These are phyloP conservation scores for Tamandua tetradactyla DNA, from an alignment of 2,797 vertebrate species.

Conservation along the genomic window DNA sequence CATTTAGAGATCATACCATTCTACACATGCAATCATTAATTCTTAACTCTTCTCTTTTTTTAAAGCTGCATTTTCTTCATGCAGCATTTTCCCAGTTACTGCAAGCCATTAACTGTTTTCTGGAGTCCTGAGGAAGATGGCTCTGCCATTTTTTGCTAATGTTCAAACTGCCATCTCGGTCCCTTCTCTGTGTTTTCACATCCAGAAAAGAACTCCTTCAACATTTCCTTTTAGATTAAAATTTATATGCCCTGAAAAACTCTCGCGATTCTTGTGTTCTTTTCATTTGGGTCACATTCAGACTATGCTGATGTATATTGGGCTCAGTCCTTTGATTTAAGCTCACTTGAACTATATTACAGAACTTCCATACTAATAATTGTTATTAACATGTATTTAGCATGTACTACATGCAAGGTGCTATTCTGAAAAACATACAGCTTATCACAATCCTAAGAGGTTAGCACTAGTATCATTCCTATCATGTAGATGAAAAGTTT, in stretches of 20 bases:
- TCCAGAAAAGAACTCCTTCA: not conserved
- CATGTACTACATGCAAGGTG: not conserved
- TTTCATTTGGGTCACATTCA: not conserved
- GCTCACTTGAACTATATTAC: not conserved
- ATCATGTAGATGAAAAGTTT: not conserved
- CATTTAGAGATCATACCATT: no score
- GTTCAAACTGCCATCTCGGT: no score
- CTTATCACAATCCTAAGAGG: not conserved
- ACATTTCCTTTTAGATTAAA: conserved; percentile 47
- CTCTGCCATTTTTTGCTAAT: no score
- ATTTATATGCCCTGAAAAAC: not conserved
- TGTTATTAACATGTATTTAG: not conserved
- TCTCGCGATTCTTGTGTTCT: not conserved
- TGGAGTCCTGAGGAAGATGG: no score
- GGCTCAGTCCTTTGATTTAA: not conserved
- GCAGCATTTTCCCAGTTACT: no score
- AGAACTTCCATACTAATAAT: not conserved
- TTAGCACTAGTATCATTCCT: not conserved
- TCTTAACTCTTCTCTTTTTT: no score
- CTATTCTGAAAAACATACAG: not conserved
- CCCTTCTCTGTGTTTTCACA: not conserved
- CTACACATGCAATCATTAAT: no score
- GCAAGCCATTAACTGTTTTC: no score
- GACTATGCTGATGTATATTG: not conserved
- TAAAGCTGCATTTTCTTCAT: no score